Conservation (phyloP, 1,140 invertebrate genomes). For the Sminthurinus signatus region DNA sequence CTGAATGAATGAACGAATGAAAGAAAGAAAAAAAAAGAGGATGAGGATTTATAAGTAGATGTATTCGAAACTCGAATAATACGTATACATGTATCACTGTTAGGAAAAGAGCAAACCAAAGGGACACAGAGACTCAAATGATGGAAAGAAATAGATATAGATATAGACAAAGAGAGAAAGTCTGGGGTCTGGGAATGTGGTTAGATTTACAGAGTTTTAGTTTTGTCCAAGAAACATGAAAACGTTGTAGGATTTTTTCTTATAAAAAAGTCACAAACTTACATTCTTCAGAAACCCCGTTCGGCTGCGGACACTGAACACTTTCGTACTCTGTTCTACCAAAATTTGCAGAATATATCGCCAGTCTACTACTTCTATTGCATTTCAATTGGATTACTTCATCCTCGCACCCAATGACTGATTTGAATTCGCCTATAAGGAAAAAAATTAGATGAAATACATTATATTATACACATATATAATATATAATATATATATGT, state of each 20-base stretch:
- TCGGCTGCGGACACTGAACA: constrained; percentile 77
- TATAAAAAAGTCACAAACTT: constrained; percentile 47
- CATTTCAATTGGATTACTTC: constrained; percentile 74
- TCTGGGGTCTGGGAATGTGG: too few species aligned
- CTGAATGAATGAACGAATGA: too few species aligned
- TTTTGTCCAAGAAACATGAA: neutral
- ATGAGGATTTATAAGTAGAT: too few species aligned
- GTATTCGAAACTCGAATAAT: too few species aligned
- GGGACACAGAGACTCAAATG: too few species aligned
- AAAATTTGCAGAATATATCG: constrained; percentile 77
- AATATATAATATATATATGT: too few species aligned
- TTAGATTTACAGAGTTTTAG: too few species aligned
- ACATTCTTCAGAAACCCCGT: constrained; percentile 81
- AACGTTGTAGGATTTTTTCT: constrained; percentile 5
- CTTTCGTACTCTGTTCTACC: constrained; percentile 81
- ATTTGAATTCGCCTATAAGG: constrained; percentile 76
- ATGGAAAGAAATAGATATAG: too few species aligned
- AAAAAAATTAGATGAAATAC: neutral
- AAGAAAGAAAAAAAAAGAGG: too few species aligned
- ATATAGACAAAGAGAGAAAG: too few species aligned
- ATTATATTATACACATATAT: neutral
- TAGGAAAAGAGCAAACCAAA: too few species aligned
- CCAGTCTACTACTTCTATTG: constrained; percentile 72
- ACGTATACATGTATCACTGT: too few species aligned
- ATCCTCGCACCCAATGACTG: constrained; percentile 83